These are phyloP conservation scores for Brenthis hecate DNA, from an alignment of 2,888 invertebrate genomes.

Conservation along the genomic window DNA sequence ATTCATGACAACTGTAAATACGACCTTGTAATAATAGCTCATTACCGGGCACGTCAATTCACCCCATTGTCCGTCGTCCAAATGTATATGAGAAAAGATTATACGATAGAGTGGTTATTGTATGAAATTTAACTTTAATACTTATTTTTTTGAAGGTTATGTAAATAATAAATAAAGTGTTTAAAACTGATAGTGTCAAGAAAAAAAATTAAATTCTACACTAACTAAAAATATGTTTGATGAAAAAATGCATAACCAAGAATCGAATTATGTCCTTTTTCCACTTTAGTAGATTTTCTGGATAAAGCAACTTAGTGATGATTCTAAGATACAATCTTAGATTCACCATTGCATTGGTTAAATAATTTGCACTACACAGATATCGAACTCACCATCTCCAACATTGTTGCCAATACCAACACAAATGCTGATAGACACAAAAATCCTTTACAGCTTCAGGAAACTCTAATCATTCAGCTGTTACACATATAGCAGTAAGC, in stretches of 20 bases:
- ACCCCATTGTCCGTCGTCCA: constrained; percentile 33
- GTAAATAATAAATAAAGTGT: no score
- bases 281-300: no score
- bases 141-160: neutral
- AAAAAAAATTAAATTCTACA: no score
- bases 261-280: no score
- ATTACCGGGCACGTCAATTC: constrained; percentile 34
- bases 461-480: constrained; percentile 24
- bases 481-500: constrained; percentile 24
- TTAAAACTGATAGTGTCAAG: no score
- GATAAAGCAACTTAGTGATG: no score
- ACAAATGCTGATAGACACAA: neutral
- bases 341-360: no score
- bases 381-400: no score
- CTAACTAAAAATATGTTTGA: no score
- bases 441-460: constrained; percentile 24
- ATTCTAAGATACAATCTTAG: no score
- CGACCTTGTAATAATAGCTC: constrained; percentile 38
- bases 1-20: constrained; percentile 5
- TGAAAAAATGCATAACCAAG: no score
- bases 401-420: neutral
- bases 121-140: constrained; percentile 8
- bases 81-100: constrained; percentile 30
- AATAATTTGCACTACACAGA: no score
- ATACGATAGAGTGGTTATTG: constrained; percentile 4